A percentile compares a stretch with the other conserved stretches of the same genome.
phyloP scores from a whole-genome alignment of 2,888 invertebrate species.

The Candidula unifasciata region DNA sequence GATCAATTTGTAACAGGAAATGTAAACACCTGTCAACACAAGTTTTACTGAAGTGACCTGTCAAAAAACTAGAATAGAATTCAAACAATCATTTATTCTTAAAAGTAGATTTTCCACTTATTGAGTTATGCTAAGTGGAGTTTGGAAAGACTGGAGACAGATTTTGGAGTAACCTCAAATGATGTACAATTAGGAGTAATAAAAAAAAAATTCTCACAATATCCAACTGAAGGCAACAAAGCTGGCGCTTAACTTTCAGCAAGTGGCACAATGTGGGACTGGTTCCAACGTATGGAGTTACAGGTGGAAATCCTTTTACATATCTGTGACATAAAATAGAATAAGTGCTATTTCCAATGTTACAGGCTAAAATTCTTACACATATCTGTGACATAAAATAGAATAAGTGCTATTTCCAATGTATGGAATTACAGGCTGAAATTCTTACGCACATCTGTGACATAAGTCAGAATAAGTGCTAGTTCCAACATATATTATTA shows the following conservation, averaged over 20 bases:
- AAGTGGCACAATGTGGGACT: constrained; percentile 98
- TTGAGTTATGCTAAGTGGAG: too few relatives aligned
- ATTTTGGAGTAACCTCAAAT: neutral
- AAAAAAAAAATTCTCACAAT: constrained; percentile 81
- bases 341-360: neutral
- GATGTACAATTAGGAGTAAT: neutral
- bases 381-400: neutral
- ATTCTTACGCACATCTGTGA: constrained; percentile 63
- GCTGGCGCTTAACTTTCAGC: constrained; percentile 94
- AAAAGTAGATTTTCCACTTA: too few relatives aligned
- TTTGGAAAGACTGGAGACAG: too few relatives aligned
- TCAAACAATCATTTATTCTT: too few relatives aligned
- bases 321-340: constrained; percentile 58
- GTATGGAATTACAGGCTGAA: constrained; percentile 93
- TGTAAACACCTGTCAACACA: too few relatives aligned
- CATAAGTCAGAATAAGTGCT: too few relatives aligned
- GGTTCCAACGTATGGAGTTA: constrained; percentile 97
- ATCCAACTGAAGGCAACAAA: constrained; percentile 96
- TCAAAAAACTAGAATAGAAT: too few relatives aligned
- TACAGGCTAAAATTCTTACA: neutral
- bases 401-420: constrained; percentile 93
- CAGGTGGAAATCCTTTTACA: constrained; percentile 82
- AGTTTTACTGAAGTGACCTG: too few relatives aligned
- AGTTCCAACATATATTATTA: too few relatives aligned
- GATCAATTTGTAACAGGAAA: too few relatives aligned